A percentile compares a stretch with the other conserved stretches of the same genome.
phyloP scores from a whole-genome alignment of 2,797 vertebrate genomes.

The Peromyscus attwateri region DNA sequence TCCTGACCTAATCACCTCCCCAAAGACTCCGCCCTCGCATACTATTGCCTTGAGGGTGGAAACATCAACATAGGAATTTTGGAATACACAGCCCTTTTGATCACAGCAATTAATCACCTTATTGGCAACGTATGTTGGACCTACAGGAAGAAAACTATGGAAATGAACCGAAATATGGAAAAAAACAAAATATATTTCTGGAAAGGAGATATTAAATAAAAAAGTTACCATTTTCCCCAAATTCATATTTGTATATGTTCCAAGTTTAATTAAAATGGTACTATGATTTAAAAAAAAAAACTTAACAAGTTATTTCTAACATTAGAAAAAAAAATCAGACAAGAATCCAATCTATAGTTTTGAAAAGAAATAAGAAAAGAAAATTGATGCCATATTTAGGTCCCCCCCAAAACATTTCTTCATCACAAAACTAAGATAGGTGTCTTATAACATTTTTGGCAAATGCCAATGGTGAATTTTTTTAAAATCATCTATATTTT shows the following conservation, averaged over 20 bases:
- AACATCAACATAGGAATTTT: slow-evolving; percentile 11
- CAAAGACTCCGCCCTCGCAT: neutral
- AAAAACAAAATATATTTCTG: neutral
- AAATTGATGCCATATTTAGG: neutral
- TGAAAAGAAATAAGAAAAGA: slow-evolving; percentile 14
- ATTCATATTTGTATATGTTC: neutral
- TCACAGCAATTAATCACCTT: neutral
- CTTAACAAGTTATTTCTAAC: neutral
- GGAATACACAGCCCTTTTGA: neutral
- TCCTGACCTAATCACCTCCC: neutral
- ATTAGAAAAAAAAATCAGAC: neutral
- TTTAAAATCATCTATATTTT: neutral
- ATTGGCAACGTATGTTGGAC: neutral
- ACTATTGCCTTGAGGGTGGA: neutral
- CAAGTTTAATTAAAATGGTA: neutral
- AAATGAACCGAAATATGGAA: neutral
- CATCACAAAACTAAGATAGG: slow-evolving; percentile 3
- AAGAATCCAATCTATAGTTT: slow-evolving; percentile 10
- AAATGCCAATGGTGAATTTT: neutral
- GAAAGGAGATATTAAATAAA: neutral
- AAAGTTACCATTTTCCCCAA: neutral
- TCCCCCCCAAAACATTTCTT: neutral
- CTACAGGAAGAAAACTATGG: neutral
- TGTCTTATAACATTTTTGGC: neutral
- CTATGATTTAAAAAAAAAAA: neutral